Conservation (phyloP, 2,113 vertebrate species). For the Rhabdomys dilectus region DNA sequence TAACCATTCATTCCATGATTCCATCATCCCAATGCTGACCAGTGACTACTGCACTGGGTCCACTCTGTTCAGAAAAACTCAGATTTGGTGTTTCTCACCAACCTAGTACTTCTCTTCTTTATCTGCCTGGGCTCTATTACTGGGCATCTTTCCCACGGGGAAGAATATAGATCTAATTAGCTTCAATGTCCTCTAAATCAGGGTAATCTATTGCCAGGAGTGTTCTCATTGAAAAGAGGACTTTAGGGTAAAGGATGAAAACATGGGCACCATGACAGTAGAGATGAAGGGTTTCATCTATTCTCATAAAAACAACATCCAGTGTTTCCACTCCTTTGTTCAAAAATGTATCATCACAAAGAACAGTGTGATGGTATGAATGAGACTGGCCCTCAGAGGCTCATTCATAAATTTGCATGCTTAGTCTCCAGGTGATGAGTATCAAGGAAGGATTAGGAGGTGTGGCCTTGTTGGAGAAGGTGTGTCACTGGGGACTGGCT, state of each 20-base stretch:
- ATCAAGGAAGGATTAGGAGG: not conserved
- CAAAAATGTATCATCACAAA: not conserved
- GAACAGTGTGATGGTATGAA: not conserved
- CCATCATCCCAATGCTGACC: not conserved
- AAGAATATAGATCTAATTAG: conserved; percentile 34
- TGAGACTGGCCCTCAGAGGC: not conserved
- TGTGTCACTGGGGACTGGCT: not conserved
- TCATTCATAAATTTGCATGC: not conserved
- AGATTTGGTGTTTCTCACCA: not conserved
- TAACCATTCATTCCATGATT: not conserved
- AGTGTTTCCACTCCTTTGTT: conserved; percentile 51
- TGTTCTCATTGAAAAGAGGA: conserved; percentile 47
- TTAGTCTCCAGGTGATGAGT: not conserved
- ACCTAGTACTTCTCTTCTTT: not conserved
- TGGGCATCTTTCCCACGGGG: not conserved
- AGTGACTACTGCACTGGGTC: not conserved
- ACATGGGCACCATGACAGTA: not conserved
- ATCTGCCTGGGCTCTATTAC: not conserved
- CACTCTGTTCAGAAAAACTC: not conserved
- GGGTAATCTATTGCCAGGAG: conserved; percentile 15
- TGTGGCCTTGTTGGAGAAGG: not conserved
- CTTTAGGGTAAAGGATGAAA: not conserved
- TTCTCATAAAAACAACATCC: conserved; percentile 3
- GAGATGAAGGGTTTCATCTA: conserved; percentile 17
- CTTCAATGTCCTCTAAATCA: conserved; percentile 36